Conservation (phyloP, 2,113 vertebrate species). For the Neotragus pygmaeus region DNA sequence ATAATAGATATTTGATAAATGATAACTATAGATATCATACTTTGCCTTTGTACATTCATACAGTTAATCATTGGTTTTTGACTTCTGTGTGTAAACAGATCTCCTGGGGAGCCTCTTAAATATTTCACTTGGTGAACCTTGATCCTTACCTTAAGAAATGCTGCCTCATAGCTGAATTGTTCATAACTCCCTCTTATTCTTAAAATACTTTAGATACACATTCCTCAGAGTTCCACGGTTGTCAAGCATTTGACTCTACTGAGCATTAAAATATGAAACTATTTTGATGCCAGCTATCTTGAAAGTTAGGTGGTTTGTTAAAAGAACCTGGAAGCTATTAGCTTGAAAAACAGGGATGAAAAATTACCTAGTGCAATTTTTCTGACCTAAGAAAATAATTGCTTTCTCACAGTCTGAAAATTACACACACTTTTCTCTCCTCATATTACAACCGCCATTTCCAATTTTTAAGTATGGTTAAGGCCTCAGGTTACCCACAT, state of each 20-base stretch:
- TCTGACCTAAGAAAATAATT: constrained; percentile 51
- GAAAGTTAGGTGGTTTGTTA: constrained; percentile 14
- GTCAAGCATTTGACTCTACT: not conserved
- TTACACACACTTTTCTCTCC: not conserved
- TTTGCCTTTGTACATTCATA: not conserved
- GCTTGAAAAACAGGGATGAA: constrained; percentile 26
- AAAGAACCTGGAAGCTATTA: constrained; percentile 45
- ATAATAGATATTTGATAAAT: not conserved
- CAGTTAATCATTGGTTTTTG: not conserved
- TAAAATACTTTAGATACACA: not conserved
- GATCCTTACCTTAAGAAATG: constrained; percentile 1
- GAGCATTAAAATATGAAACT: constrained; percentile 11
- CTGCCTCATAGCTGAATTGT: not conserved
- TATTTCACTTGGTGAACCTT: not conserved
- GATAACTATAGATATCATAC: not conserved
- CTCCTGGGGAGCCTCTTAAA: not conserved
- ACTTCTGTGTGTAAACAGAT: not conserved
- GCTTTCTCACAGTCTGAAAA: constrained; percentile 39
- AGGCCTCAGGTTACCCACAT: constrained; percentile 12
- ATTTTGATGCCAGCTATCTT: not conserved
- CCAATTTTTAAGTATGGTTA: constrained; percentile 24
- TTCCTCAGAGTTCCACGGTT: not conserved
- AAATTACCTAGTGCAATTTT: constrained; percentile 48
- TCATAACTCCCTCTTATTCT: not conserved
- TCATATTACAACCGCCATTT: constrained; percentile 26